Conservation (phyloP, 1,140 invertebrate genomes). For the Drosophila paulistorum region DNA sequence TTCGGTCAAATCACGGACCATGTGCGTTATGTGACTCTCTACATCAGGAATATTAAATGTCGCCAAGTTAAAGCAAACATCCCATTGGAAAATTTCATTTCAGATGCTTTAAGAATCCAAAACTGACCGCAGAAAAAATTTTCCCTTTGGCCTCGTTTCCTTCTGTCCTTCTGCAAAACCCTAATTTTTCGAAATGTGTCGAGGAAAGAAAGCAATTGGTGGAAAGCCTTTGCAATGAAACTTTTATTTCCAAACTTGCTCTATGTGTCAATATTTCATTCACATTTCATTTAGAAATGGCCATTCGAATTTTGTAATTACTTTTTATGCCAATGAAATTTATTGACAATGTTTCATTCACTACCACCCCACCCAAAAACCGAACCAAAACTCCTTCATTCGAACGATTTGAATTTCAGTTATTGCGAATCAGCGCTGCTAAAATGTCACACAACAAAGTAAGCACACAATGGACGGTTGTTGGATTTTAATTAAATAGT, state of each 20-base stretch:
- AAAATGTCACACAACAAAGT: conserved; percentile 5
- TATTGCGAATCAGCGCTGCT: conserved; percentile 2
- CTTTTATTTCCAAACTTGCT: conserved; percentile 1
- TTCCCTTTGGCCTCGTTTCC: no score
- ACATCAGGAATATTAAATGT: conserved; percentile 56
- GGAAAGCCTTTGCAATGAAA: not conserved
- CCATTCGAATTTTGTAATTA: conserved; percentile 7
- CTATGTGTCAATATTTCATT: conserved; percentile 5
- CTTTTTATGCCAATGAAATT: conserved; percentile 9
- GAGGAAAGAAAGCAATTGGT: not conserved
- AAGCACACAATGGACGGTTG: not conserved
- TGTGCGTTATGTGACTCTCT: conserved; percentile 25
- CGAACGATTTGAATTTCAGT: not conserved
- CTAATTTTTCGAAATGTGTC: not conserved
- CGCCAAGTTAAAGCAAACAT: conserved; percentile 3
- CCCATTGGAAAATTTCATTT: not conserved
- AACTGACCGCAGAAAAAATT: conserved; percentile 9
- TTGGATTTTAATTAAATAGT: conserved; percentile 12
- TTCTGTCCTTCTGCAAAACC: not conserved
- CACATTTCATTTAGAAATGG: not conserved
- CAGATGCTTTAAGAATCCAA: not conserved
- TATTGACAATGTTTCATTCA: conserved; percentile 6
- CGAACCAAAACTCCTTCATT: not conserved
- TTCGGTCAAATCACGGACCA: conserved; percentile 50
- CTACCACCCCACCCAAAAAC: not conserved